Evolutionary conservation across 2,113 vertebrate species (phyloP).

Genomic region (Gallinago jamesoni): DNA sequence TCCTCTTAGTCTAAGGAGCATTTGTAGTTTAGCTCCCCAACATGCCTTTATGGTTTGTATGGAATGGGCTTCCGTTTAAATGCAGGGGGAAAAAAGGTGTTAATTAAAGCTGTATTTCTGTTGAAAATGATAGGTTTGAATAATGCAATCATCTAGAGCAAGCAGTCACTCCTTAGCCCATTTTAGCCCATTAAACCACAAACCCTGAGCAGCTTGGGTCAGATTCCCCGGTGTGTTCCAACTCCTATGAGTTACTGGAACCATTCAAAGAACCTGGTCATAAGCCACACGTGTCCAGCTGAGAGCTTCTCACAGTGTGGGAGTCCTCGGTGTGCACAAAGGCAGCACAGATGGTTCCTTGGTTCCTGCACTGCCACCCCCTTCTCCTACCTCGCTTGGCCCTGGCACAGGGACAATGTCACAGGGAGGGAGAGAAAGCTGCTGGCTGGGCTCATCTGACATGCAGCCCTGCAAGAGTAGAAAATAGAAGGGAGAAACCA

Average conservation of each 20-base stretch:
- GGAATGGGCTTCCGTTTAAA: neutral
- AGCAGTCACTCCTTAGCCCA: neutral
- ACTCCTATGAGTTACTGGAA: constrained; percentile 49
- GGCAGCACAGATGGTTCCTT: constrained; percentile 31
- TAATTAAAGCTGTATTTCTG: constrained; percentile 6
- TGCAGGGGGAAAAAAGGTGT: neutral
- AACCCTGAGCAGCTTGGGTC: constrained; percentile 17
- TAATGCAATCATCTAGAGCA: neutral
- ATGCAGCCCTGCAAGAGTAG: neutral
- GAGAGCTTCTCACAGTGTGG: constrained; percentile 7
- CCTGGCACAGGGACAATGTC: constrained; percentile 11
- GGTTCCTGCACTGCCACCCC: neutral
- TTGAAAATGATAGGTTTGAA: constrained; percentile 5
- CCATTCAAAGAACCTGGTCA: constrained; percentile 4
- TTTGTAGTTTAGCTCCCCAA: neutral
- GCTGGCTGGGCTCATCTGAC: constrained; percentile 24
- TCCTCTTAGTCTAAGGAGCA: neutral
- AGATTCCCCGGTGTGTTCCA: constrained; percentile 36
- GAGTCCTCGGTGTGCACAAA: constrained; percentile 26
- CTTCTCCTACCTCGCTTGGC: neutral
- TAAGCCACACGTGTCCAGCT: constrained; percentile 36
- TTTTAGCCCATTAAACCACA: constrained; percentile 55
- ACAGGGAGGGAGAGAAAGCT: neutral
- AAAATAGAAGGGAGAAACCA: constrained; percentile 15
- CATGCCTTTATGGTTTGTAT: neutral